Percentiles rank a stretch among this genome's conserved stretches.
phyloP scores from a whole-genome alignment of 1,140 invertebrate genomes.

The Matsumurasca onukii region DNA sequence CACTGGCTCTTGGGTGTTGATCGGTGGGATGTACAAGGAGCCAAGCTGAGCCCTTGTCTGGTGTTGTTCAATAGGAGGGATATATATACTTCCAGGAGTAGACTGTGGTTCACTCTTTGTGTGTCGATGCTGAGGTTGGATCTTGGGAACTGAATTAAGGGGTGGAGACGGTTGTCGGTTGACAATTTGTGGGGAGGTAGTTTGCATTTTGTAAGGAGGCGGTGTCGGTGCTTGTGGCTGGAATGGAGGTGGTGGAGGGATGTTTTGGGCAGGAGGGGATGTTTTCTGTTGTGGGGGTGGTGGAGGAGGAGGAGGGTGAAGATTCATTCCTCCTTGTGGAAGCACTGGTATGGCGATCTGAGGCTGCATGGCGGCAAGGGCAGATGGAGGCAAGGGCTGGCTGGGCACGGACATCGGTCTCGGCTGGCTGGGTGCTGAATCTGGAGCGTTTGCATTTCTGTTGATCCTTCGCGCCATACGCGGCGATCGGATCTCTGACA shows the following conservation, averaged over 20 bases:
- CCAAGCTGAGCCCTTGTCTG: constrained; percentile 36
- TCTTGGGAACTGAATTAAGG: constrained; percentile 17
- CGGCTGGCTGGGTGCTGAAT: constrained; percentile 50
- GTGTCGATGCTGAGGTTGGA: constrained; percentile 31
- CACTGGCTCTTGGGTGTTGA: not conserved
- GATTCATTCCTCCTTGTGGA: constrained; percentile 50
- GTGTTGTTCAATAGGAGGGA: constrained; percentile 37
- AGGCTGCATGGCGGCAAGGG: constrained; percentile 58
- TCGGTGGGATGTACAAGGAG: constrained; percentile 34
- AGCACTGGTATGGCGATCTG: constrained; percentile 70
- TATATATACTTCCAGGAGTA: constrained; percentile 39
- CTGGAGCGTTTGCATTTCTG: constrained; percentile 64
- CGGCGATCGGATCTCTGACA: constrained; percentile 86
- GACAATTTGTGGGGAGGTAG: constrained; percentile 21
- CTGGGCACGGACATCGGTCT: constrained; percentile 44
- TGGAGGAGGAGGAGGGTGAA: constrained; percentile 50
- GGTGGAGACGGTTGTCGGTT: constrained; percentile 22
- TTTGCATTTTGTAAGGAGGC: too few relatives aligned
- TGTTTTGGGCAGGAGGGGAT: constrained; percentile 38
- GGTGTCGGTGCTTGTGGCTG: constrained; percentile 31
- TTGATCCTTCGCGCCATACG: constrained; percentile 81
- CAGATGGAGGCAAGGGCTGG: constrained; percentile 52
- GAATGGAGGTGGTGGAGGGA: constrained; percentile 40
- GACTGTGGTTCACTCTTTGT: constrained; percentile 21
- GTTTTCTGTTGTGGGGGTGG: constrained; percentile 38